Conservation (phyloP, 64 coral and sea anemone species). For the Catalaphyllia jardinei region DNA sequence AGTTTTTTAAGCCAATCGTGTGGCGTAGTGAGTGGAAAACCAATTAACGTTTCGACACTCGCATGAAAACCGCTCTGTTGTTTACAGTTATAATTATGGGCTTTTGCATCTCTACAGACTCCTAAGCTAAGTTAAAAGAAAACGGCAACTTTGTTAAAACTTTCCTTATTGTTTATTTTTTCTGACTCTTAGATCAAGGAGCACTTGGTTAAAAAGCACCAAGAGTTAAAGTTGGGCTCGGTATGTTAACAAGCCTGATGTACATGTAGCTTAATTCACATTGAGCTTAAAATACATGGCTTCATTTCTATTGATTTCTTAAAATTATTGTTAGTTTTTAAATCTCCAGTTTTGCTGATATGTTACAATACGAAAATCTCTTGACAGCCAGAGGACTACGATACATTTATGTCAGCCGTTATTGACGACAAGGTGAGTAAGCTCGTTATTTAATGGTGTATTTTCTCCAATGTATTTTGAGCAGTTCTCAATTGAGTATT, state of each 20-base stretch:
- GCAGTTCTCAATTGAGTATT: too few relatives aligned
- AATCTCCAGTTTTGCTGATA: background rate
- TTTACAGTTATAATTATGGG: too few relatives aligned
- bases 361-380: background rate
- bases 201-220: slow-evolving; percentile 63
- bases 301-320: background rate
- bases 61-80: too few relatives aligned
- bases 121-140: background rate
- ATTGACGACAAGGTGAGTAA: slow-evolving; percentile 81
- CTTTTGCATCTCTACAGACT: background rate
- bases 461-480: too few relatives aligned
- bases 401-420: slow-evolving; percentile 90
- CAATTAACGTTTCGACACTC: too few relatives aligned
- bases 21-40: too few relatives aligned
- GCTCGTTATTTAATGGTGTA: too few relatives aligned
- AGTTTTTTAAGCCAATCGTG: too few relatives aligned
- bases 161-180: background rate
- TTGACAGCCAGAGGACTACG: slow-evolving; percentile 43
- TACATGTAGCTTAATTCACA: too few relatives aligned
- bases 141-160: too few relatives aligned
- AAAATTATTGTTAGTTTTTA: background rate
- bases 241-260: slow-evolving; percentile 30
- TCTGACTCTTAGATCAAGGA: slow-evolving; percentile 64
- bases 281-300: too few relatives aligned
- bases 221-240: slow-evolving; percentile 78